These are phyloP conservation scores for Pycnonotus jocosus DNA, from an alignment of 2,113 vertebrate species.

Conservation along the genomic window DNA sequence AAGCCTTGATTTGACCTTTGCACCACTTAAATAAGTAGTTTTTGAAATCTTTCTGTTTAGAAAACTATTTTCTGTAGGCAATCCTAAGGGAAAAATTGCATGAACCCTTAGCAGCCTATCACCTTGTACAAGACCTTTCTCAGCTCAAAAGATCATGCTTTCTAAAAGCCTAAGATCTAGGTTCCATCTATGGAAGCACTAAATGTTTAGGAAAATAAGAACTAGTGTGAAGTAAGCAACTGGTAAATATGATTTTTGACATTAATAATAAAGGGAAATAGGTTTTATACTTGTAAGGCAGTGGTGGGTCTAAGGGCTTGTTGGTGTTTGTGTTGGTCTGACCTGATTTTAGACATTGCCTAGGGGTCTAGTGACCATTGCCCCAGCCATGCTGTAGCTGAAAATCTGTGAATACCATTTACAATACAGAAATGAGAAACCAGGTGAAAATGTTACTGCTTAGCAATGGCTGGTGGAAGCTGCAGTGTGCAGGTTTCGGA, in stretches of 20 bases:
- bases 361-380: background rate
- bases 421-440: background rate
- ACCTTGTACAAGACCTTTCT: background rate
- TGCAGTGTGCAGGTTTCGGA: background rate
- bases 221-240: background rate
- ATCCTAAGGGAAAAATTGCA: background rate
- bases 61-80: background rate
- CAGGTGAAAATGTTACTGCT: background rate
- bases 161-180: background rate
- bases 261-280: background rate
- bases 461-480: background rate
- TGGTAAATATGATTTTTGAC: background rate
- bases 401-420: background rate
- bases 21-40: background rate
- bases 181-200: background rate
- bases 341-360: background rate
- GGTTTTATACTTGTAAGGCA: background rate
- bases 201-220: background rate
- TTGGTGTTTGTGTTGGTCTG: background rate
- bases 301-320: background rate
- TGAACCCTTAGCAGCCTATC: background rate
- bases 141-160: background rate
- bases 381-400: rapidly evolving
- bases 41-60: background rate
- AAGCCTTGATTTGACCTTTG: background rate